Base-by-base conservation (phyloP, 2,113 vertebrate genomes). In the Lampris megalopsis region DNA sequence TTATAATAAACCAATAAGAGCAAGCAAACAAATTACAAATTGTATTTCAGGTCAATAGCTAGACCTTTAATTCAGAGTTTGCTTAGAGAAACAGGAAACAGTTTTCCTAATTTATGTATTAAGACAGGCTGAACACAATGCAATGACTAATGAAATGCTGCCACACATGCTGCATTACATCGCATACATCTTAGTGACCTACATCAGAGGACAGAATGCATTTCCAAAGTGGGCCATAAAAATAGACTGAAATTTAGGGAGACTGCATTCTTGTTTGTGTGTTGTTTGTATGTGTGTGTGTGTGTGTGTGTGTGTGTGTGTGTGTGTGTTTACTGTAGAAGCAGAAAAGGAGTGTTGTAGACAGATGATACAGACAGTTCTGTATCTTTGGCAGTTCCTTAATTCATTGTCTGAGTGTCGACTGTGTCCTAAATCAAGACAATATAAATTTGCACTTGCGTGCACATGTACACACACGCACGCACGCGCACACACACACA, bases 161-260 rank as follows among this genome's bases (percentile, higher is more conserved):
- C 45, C 63, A 70, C 8, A 40, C n/a, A 5, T 24, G 42, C 43
- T 37, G 50, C 40, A 58, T 45, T 38, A 61, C 37, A 68, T 10
- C 9, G 13, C 13, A 3, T 42, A 43, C 3, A 13, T 58, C 37
- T 54, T 49, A 11, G 54, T 10, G 56, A 52, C 64, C 49, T 54
- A 59, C 42, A 11, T 57, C 64, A 73, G 52, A 38, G 65, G 66
- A 83, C 10, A n/a, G 48, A 67, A 77, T 71, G 58, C 63, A 80
- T 75, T 68, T 82, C 7, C 13, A 75, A 56, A 63, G 66, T 63
- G 63, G 61, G 53, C 11, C 8, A 71, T 75, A 82, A 71, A 71
- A 68, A 62, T 38, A 58, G 57, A 79, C 36, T 40, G 56, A 36
- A 48, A 9, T 59, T 49, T 1, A 58, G 63, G 57, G 49, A 77